Evolutionary conservation across 2,888 invertebrate genomes (phyloP).

Genomic region (Bruchidius siliquastri): DNA sequence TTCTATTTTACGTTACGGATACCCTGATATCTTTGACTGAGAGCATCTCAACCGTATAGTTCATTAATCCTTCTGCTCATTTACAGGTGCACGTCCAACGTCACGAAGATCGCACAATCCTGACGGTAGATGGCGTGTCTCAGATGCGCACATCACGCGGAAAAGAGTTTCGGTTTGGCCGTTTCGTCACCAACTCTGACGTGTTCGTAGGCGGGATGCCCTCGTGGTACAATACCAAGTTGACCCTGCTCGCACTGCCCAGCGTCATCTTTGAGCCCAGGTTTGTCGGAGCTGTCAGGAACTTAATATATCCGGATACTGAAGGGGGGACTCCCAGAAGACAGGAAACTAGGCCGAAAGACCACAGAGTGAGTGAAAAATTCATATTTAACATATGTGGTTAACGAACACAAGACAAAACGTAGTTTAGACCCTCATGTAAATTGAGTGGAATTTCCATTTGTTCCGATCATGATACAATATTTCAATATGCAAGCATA

Average conservation of each 20-base stretch:
- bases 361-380: constrained; percentile 62
- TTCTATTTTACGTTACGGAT: too few relatives aligned
- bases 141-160: constrained; percentile 78
- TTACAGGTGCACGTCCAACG: constrained; percentile 66
- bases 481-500: too few relatives aligned
- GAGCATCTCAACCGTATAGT: too few relatives aligned
- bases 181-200: constrained; percentile 72
- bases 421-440: too few relatives aligned
- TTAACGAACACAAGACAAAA: too few relatives aligned
- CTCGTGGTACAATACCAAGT: constrained; percentile 82
- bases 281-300: constrained; percentile 85
- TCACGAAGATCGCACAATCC: constrained; percentile 75
- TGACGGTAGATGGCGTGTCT: constrained; percentile 79
- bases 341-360: constrained; percentile 81
- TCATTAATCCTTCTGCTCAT: neutral
- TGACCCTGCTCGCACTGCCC: constrained; percentile 79
- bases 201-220: constrained; percentile 97
- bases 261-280: constrained; percentile 91
- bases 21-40: too few relatives aligned
- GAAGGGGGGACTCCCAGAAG: constrained; percentile 72
- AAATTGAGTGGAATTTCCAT: too few relatives aligned
- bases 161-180: constrained; percentile 85
- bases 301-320: constrained; percentile 84
- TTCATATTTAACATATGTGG: neutral
- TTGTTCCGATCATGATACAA: too few relatives aligned